Evolutionary conservation across 1,140 invertebrate genomes (phyloP), one percentile per base, ranked within the genome.

Genomic region (Mamestra configurata): DNA sequence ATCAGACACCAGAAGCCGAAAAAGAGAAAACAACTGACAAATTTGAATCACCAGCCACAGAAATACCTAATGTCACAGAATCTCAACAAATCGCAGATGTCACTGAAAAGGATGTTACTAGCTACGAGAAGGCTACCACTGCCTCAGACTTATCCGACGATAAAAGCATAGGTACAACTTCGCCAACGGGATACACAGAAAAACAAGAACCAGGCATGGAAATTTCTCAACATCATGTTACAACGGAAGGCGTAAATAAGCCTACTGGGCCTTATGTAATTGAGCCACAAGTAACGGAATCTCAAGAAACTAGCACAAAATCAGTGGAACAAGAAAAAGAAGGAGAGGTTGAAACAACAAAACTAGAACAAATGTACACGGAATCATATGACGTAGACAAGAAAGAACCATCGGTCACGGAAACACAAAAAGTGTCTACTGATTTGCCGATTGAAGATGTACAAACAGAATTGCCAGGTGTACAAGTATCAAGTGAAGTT

Each of bases 251-350:
- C 2, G 35, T 13, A n/a, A 68, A 57, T 7, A 66, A 51, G 22
- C 24, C 49, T 55, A 53, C 78, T 40, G 83, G 66, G 68, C 0
- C 61, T 20, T 8, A 57, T 76, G 37, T 20, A 59, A 46, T 49
- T 15, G 66, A 81, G 71, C 4, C 77, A 24, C 46, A 64, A 22
- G 37, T 70, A 24, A 71, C 66, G 22, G 72, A 76, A 70, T 4
- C 24, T 15, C 22, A 53, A 72, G 81, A 82, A 18, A 64, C 27
- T 11, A 66, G 37, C 13, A 57, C 64, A 35, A 27, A 59, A 64
- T n/a, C 66, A 15, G 27, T 40, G 77, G 37, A 86, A 79, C 68
- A 55, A 2, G 27, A 86, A 79, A 61, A 55, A 2, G 27, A 66
- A 8, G 20, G 22, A 20, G 27, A 51, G 6, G 1, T 13, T 22